Base-by-base conservation (phyloP, 2,113 vertebrate genomes). In the Tympanuchus pallidicinctus region DNA sequence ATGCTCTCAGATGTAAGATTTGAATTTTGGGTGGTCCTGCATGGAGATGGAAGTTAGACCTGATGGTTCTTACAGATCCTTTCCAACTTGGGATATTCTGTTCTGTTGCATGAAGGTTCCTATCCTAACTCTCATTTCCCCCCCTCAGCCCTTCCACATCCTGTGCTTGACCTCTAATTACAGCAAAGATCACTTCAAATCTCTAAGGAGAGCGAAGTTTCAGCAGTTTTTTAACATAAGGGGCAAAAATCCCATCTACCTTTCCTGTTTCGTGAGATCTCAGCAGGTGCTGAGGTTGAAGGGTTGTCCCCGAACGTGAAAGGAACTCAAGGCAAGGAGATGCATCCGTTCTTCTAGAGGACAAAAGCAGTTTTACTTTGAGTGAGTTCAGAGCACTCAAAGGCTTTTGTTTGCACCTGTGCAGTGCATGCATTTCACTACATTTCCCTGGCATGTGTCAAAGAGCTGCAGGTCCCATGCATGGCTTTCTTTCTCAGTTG, bases 321-420 rank as follows among this genome's bases (percentile, higher is more conserved):
- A 74, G 42, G 57, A 92, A 3, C 43, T 74, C 47, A 13, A 8
- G 38, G 60, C 65, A 67, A 82, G 72, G 69, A 88, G 64, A 30
- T 57, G 43, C 10, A 36, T 32, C 25, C 8, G 22, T 61, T 32
- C 79, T 66, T 83, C 89, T 88, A 78, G 65, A 94, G 38, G 71
- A 92, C 38, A 83, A 80, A 78, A 88, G 28, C 87, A 85, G 34
- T 77, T 94, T 87, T 65, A 50, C 36, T 79, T 59, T 64, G 32
- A 92, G 89, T 88, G 88, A 94, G 91, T 94, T 92, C 52, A 83
- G 65, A 83, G n/a, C 65, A 75, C 70, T 94, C 47, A 36, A 5
- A 47, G n/a, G 13, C 54, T 70, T 13, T 56, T 90, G 27, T 43
- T 59, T 89, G 65, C 61, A 43, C 36, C 28, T 36, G 24, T 1